Evolutionary conservation across 2,888 invertebrate species (phyloP), one percentile per base, ranked within the genome.

Genomic region (Eristalinus aeneus): DNA sequence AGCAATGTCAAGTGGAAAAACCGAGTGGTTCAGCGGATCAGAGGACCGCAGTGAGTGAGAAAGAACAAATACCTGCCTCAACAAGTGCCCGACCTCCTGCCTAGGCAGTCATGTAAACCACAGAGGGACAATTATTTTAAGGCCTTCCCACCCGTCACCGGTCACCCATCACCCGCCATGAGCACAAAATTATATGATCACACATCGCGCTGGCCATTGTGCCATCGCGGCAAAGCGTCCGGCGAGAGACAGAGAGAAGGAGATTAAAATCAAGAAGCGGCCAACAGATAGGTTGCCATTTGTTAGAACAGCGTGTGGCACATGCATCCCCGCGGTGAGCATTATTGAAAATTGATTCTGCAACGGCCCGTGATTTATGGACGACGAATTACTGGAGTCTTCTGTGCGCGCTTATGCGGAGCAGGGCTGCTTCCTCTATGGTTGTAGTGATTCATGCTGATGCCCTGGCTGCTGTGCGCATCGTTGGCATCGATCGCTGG

Each of bases 321-420:
- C 88, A 88, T 84, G 88, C 79, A 84, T 79, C 83, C 89, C 89
- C 87, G 88, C 64, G 83, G 88, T 88, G 89, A 86, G 88, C 88
- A 84, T 88, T 89, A 89, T 89, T 89, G 89, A 89, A 89, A 89
- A 89, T 89, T 89, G 88, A 89, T 88, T 89, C 88, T 87, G 88
- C 88, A 85, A 77, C 77, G 78, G 67, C 34, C 27, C 65, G 88
- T 89, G 88, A 88, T 85, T 88, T 82, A 88, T 88, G 89, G 88
- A 74, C 86, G 71, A 86, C 86, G 86, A 86, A 86, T 82, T 69
- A 61, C 82, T 65, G 71, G 64, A 82, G 76, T 73, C 75, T 71
- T 73, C 76, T 76, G 75, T 77, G 64, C 64, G 54, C 46, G 27
- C 71, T 46, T 36, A 46, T 56, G 61, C 60, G 73, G 53, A 46